These are phyloP conservation scores for Melanostoma scalare DNA, from an alignment of 2,888 invertebrate genomes.

Conservation along the genomic window DNA sequence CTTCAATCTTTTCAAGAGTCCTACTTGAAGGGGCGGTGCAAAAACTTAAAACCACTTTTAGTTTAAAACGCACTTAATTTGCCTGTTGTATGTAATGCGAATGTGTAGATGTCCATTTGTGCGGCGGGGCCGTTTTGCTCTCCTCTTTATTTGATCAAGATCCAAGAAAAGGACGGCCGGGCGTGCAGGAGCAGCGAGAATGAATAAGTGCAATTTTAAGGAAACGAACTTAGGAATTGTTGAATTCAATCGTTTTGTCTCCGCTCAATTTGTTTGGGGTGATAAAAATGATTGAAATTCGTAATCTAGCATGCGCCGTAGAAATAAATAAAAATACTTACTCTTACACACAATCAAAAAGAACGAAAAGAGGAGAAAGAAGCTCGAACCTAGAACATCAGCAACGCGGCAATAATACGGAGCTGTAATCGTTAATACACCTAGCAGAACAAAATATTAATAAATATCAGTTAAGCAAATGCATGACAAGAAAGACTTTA, in stretches of 20 bases:
- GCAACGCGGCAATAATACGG: background rate
- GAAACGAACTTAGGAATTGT: background rate
- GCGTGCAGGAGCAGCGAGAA: too few relatives aligned
- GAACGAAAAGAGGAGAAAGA: constrained; percentile 3
- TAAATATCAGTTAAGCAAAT: too few relatives aligned
- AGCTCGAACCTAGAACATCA: too few relatives aligned
- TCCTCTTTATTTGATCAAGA: too few relatives aligned
- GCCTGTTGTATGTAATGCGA: background rate
- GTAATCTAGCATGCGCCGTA: constrained; percentile 62
- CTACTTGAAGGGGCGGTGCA: constrained; percentile 28
- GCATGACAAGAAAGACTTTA: too few relatives aligned
- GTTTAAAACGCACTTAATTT: constrained; percentile 24
- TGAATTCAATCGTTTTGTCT: constrained; percentile 9
- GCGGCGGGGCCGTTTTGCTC: too few relatives aligned
- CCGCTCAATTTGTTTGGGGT: background rate
- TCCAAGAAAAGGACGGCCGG: too few relatives aligned
- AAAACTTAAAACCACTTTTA: background rate
- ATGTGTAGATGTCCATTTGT: background rate
- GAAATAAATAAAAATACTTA: constrained; percentile 66
- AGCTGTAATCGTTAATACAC: background rate
- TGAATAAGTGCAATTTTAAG: too few relatives aligned
- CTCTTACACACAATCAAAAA: constrained; percentile 52
- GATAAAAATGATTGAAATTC: constrained; percentile 51
- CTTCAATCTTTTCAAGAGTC: background rate
- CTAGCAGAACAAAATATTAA: background rate